phyloP scores from a whole-genome alignment of 2,797 vertebrate species.

The Bradypodion ventrale region DNA sequence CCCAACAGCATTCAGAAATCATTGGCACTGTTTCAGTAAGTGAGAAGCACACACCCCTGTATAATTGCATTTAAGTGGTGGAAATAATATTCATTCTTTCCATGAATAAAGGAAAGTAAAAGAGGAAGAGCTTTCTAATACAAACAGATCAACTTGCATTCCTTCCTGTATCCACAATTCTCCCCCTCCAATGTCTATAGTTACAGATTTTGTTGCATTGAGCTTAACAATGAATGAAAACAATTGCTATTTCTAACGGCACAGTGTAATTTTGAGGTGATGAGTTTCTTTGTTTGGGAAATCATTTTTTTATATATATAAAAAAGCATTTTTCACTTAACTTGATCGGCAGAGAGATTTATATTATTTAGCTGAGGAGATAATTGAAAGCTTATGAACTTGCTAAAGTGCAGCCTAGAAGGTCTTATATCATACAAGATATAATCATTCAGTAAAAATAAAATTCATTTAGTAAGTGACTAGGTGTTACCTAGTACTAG shows the following conservation, averaged over 20 bases:
- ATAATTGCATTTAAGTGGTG: constrained; percentile 56
- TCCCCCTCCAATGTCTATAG: background rate
- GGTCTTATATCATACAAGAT: constrained; percentile 31
- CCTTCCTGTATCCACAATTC: constrained; percentile 26
- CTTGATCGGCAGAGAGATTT: constrained; percentile 40
- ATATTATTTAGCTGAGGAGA: constrained; percentile 36
- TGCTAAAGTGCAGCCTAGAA: constrained; percentile 23
- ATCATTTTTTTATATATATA: constrained; percentile 22
- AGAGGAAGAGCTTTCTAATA: constrained; percentile 60
- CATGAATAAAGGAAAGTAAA: constrained; percentile 37
- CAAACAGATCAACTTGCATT: constrained; percentile 41
- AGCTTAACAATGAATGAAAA: constrained; percentile 56
- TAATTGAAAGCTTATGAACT: constrained; percentile 44
- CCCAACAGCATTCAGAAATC: constrained; percentile 14
- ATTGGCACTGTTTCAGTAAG: constrained; percentile 25
- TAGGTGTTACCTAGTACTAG: background rate
- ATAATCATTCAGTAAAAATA: constrained; percentile 33
- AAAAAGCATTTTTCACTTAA: constrained; percentile 26
- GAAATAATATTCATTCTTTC: constrained; percentile 53
- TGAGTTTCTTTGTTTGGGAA: constrained; percentile 55
- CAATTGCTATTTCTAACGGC: constrained; percentile 38
- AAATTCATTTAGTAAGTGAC: background rate
- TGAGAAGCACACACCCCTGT: constrained; percentile 30
- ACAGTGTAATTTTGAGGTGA: constrained; percentile 47
- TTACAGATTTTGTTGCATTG: constrained; percentile 53